Conservation (phyloP, 2,888 invertebrate species). For the Eristalis pertinax region DNA sequence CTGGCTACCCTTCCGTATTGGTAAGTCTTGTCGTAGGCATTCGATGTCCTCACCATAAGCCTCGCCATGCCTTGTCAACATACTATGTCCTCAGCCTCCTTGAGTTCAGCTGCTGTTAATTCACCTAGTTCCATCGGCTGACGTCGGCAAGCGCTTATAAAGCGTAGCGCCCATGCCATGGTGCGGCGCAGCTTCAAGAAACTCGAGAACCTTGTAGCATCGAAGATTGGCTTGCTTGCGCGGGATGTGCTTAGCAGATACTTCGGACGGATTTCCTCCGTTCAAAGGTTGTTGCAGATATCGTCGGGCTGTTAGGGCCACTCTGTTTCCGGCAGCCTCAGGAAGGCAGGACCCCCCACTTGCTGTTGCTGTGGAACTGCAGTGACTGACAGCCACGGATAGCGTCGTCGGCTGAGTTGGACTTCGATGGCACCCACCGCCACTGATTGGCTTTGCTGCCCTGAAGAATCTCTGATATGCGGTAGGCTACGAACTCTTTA, state of each 20-base stretch:
- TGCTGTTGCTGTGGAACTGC: slow-evolving; percentile 3
- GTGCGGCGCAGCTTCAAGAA: slow-evolving; percentile 14
- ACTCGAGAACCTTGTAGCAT: slow-evolving; percentile 9
- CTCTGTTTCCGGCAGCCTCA: background rate
- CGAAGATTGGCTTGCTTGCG: background rate
- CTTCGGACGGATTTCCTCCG: slow-evolving; percentile 10
- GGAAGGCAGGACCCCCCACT: slow-evolving; percentile 23
- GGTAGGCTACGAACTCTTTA: background rate
- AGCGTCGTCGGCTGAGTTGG: slow-evolving; percentile 33
- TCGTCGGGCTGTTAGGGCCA: slow-evolving; percentile 31
- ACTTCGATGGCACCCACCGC: slow-evolving; percentile 28
- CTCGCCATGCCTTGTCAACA: slow-evolving; percentile 1
- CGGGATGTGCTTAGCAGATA: background rate
- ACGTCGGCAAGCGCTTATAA: background rate
- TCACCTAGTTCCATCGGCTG: background rate
- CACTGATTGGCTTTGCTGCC: slow-evolving; percentile 11
- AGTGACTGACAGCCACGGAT: slow-evolving; percentile 4
- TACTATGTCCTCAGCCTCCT: slow-evolving; percentile 19
- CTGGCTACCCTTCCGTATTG: background rate
- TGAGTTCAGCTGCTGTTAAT: background rate
- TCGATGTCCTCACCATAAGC: background rate
- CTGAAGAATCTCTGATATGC: background rate
- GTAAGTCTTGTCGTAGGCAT: background rate
- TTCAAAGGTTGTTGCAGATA: background rate
- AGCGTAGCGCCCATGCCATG: slow-evolving; percentile 10